Conservation (phyloP, 2,797 vertebrate genomes). For the Acestrorhynchus altus region DNA sequence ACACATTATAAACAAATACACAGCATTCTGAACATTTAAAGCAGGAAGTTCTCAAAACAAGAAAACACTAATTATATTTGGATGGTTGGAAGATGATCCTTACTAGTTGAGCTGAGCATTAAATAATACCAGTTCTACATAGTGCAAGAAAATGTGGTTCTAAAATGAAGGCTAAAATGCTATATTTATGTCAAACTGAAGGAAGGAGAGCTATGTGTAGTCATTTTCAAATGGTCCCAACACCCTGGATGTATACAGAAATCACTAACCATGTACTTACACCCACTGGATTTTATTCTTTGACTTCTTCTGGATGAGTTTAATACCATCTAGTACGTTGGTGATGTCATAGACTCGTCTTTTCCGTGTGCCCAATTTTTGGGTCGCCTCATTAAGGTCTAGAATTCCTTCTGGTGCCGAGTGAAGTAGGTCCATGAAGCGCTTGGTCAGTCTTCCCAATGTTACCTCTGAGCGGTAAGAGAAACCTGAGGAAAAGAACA, state of each 20-base stretch:
- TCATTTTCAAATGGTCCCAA: background rate
- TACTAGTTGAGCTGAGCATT: background rate
- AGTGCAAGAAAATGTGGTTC: too few species aligned
- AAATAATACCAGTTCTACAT: background rate
- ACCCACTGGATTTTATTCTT: constrained; percentile 89
- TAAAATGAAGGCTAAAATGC: too few species aligned
- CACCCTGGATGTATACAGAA: background rate
- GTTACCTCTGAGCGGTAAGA: constrained; percentile 79
- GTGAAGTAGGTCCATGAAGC: constrained; percentile 87
- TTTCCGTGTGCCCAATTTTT: constrained; percentile 79
- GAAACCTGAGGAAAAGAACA: background rate
- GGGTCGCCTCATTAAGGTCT: constrained; percentile 84
- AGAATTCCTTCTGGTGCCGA: constrained; percentile 80
- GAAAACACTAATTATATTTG: background rate
- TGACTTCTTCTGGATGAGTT: constrained; percentile 84
- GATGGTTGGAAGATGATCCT: background rate
- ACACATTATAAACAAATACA: background rate
- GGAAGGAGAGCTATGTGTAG: background rate
- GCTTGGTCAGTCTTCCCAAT: constrained; percentile 81
- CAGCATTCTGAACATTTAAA: background rate
- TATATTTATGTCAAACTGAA: background rate
- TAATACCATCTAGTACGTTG: constrained; percentile 85
- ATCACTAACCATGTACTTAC: constrained; percentile 79
- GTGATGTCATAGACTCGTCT: constrained; percentile 91
- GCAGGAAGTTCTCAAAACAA: background rate